Conservation (phyloP, 2,113 vertebrate species). For the Corapipo altera region DNA sequence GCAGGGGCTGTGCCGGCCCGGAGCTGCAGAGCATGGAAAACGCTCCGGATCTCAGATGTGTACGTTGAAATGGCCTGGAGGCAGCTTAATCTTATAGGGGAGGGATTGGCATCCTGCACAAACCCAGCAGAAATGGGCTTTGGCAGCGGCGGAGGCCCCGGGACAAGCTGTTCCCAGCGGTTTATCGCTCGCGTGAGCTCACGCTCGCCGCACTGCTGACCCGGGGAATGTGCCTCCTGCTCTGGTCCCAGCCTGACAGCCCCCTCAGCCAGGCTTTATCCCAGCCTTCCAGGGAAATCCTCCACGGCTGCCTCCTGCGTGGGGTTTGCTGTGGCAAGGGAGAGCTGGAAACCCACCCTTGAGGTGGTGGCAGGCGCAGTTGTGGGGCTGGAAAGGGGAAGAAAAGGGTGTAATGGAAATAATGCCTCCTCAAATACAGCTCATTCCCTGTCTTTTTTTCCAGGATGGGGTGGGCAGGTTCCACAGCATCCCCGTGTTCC, state of each 20-base stretch:
- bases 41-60: slow-evolving; percentile 1
- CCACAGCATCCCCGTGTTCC: background rate
- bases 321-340: background rate
- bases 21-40: slow-evolving; percentile 26
- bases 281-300: background rate
- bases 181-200: slow-evolving; percentile 11
- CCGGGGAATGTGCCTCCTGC: background rate
- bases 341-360: rapidly evolving
- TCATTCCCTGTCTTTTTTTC: background rate
- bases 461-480: background rate
- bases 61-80: background rate
- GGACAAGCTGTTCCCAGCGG: slow-evolving; percentile 39
- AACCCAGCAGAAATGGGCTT: slow-evolving; percentile 65
- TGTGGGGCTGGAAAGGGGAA: background rate
- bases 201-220: background rate
- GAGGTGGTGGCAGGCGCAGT: rapidly evolving
- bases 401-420: background rate
- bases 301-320: background rate
- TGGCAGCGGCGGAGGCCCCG: slow-evolving; percentile 12
- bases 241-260: background rate
- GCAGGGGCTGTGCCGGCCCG: background rate
- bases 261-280: background rate
- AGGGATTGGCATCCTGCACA: slow-evolving; percentile 20
- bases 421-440: background rate
- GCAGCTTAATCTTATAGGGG: slow-evolving; percentile 45